Evolutionary conservation across 2,888 invertebrate genomes (phyloP).

Genomic region (Napeogenes inachia): DNA sequence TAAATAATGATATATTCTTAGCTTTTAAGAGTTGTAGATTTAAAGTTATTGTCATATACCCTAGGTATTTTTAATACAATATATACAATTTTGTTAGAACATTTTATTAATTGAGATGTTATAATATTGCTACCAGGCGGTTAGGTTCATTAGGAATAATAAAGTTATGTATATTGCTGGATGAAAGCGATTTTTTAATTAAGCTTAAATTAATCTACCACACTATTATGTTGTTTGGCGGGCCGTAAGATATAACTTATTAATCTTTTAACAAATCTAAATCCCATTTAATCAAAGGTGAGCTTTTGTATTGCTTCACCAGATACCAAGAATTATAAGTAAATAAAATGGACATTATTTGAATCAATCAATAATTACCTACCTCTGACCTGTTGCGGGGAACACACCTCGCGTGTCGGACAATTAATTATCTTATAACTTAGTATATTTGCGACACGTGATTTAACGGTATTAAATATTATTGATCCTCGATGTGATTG

Average conservation of each 20-base stretch:
- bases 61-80: too few relatives aligned
- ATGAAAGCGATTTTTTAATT: too few relatives aligned
- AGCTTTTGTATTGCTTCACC: too few relatives aligned
- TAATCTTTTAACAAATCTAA: too few relatives aligned
- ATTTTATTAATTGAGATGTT: background rate
- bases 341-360: too few relatives aligned
- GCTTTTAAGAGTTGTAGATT: background rate
- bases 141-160: too few relatives aligned
- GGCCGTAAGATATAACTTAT: too few relatives aligned
- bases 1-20: conserved; percentile 2
- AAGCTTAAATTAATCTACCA: too few relatives aligned
- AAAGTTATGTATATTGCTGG: too few relatives aligned
- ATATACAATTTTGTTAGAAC: background rate
- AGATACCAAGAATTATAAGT: too few relatives aligned
- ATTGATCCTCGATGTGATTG: background rate
- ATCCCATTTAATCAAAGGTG: too few relatives aligned
- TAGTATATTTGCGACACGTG: conserved; percentile 1
- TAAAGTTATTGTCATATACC: background rate
- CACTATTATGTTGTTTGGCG: too few relatives aligned
- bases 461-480: conserved; percentile 5
- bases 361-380: background rate
- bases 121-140: background rate
- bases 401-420: conserved; percentile 1
- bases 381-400: background rate
- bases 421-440: conserved; percentile 6